Evolutionary conservation across 1,140 invertebrate species (phyloP).

Genomic region (Pomacea maculata): DNA sequence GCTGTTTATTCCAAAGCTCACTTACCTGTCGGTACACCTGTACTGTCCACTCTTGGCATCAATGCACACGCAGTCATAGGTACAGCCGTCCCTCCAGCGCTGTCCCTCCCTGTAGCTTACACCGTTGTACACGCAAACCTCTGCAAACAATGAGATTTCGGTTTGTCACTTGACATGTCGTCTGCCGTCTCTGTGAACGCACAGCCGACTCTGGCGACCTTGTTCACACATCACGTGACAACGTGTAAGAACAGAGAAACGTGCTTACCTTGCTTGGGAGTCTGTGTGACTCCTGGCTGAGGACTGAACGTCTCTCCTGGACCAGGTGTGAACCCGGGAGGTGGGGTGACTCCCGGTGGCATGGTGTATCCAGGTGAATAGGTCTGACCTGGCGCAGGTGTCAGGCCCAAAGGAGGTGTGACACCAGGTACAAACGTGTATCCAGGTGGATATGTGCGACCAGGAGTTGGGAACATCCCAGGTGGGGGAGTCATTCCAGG

Average conservation of each 20-base stretch:
- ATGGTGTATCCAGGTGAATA: conserved; percentile 7
- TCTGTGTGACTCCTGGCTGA: too few species aligned
- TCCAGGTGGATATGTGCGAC: neutral
- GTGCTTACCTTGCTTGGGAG: too few species aligned
- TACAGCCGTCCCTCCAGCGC: conserved; percentile 29
- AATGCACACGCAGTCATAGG: conserved; percentile 22
- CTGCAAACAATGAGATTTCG: neutral
- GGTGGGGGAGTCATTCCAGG: neutral
- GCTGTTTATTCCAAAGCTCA: neutral
- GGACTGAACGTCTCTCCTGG: neutral
- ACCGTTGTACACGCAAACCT: conserved; percentile 30
- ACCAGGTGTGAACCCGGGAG: neutral
- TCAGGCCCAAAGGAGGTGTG: neutral
- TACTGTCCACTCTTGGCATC: conserved; percentile 27
- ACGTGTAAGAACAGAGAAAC: too few species aligned
- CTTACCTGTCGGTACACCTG: conserved; percentile 20
- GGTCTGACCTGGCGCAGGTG: conserved; percentile 8
- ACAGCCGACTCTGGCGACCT: too few species aligned
- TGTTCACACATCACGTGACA: too few species aligned
- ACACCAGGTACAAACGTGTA: neutral
- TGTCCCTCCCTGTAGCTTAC: conserved; percentile 11
- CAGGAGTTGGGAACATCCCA: conserved; percentile 1
- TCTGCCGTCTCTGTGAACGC: too few species aligned
- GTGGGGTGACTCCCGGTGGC: neutral
- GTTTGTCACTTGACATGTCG: too few species aligned